A percentile compares a stretch with the other conserved stretches of the same genome.
phyloP scores from a whole-genome alignment of 2,888 invertebrate genomes.

The Dynastes grantii region DNA sequence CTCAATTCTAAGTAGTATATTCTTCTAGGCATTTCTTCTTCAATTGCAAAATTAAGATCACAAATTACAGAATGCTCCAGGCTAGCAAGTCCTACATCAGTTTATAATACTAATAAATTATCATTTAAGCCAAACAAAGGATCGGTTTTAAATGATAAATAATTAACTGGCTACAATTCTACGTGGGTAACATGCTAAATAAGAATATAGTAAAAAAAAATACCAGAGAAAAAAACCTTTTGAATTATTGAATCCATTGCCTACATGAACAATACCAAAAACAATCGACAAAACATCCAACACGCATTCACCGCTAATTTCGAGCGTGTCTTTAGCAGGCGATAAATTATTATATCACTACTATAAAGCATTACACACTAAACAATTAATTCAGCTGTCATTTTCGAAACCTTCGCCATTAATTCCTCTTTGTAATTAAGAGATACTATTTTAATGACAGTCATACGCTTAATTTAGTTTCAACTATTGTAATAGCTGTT shows the following conservation, averaged over 20 bases:
- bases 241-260: constrained; percentile 30
- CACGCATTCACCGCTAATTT: constrained; percentile 6
- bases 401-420: constrained; percentile 32
- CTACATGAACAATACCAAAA: constrained; percentile 9
- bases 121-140: too few species aligned
- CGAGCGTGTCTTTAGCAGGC: neutral
- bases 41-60: too few species aligned
- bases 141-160: neutral
- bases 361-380: constrained; percentile 33
- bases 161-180: neutral
- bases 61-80: too few species aligned
- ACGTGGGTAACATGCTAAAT: neutral
- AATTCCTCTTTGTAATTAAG: constrained; percentile 38
- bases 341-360: constrained; percentile 22
- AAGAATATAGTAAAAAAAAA: too few species aligned
- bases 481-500: constrained; percentile 7
- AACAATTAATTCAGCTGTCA: constrained; percentile 45
- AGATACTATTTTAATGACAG: constrained; percentile 35
- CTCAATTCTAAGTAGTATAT: too few species aligned
- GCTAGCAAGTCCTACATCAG: too few species aligned
- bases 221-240: neutral
- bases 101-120: too few species aligned
- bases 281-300: constrained; percentile 24
- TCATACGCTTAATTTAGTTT: constrained; percentile 22
- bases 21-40: too few species aligned